Evolutionary conservation across 2,797 vertebrate species (phyloP).

Genomic region (Cheirogaleus major): DNA sequence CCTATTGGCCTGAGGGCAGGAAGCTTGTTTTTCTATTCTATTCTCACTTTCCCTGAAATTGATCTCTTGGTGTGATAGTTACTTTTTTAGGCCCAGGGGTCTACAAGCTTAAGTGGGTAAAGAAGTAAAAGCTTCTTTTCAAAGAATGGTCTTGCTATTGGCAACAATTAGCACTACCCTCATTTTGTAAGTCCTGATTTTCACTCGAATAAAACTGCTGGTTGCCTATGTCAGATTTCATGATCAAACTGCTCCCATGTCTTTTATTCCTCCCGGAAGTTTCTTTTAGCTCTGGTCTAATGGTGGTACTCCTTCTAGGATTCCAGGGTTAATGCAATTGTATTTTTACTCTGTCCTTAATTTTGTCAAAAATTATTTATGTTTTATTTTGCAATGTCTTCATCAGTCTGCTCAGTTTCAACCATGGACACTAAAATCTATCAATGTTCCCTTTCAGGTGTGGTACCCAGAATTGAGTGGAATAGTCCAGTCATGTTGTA

Average conservation of each 20-base stretch:
- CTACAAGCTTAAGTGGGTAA: not conserved
- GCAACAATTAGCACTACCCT: not conserved
- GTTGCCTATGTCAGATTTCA: not conserved
- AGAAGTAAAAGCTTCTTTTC: not conserved
- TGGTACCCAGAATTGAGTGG: not conserved
- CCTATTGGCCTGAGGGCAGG: not conserved
- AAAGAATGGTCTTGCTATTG: not conserved
- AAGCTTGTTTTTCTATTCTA: not conserved
- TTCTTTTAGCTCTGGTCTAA: not conserved
- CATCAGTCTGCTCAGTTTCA: not conserved
- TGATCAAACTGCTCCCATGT: not conserved
- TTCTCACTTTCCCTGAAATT: not conserved
- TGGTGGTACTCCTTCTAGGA: not conserved
- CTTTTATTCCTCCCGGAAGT: not conserved
- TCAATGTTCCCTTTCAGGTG: not conserved
- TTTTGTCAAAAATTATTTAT: not conserved
- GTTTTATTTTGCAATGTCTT: not conserved
- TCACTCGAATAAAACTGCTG: not conserved
- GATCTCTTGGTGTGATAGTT: not conserved
- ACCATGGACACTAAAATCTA: not conserved
- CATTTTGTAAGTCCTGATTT: not conserved
- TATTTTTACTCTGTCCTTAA: not conserved
- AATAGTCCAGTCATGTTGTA: not conserved
- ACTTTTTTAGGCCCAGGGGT: not conserved
- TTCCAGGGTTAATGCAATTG: not conserved